A percentile compares a stretch with the other conserved stretches of the same genome.
Conservation (phyloP, 1,140 invertebrate species). For the Plutomurus gul region DNA sequence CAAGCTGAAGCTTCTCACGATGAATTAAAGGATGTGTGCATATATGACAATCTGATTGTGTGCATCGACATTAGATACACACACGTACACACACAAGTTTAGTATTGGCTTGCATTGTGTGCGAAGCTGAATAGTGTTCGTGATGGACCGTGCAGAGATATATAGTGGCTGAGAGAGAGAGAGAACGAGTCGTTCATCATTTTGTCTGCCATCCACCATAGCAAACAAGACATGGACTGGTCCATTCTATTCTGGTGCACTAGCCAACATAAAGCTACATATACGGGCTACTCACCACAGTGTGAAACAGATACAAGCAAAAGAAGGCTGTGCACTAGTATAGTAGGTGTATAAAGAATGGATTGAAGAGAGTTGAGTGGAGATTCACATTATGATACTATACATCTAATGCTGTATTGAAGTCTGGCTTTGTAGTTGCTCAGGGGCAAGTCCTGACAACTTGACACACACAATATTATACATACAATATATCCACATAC, state of each 20-base stretch:
- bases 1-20: no score
- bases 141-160: conserved; percentile 6
- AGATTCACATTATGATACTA: neutral
- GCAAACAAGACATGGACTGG: neutral
- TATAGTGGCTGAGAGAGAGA: neutral
- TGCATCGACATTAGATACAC: no score
- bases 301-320: neutral
- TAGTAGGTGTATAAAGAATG: neutral
- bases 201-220: neutral
- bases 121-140: conserved; percentile 6
- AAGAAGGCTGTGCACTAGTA: neutral
- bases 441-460: conserved; percentile 24
- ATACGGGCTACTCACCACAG: neutral
- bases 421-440: neutral
- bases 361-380: neutral
- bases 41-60: no score
- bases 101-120: neutral
- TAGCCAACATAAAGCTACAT: neutral
- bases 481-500: neutral
- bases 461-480: conserved; percentile 1
- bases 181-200: neutral
- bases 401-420: neutral
- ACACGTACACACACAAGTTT: conserved; percentile 6
- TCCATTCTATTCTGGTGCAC: neutral
- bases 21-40: no score